Evolutionary conservation across 2,888 invertebrate genomes (phyloP), one percentile per base, ranked within the genome.

Genomic region (Tenthredo notha): DNA sequence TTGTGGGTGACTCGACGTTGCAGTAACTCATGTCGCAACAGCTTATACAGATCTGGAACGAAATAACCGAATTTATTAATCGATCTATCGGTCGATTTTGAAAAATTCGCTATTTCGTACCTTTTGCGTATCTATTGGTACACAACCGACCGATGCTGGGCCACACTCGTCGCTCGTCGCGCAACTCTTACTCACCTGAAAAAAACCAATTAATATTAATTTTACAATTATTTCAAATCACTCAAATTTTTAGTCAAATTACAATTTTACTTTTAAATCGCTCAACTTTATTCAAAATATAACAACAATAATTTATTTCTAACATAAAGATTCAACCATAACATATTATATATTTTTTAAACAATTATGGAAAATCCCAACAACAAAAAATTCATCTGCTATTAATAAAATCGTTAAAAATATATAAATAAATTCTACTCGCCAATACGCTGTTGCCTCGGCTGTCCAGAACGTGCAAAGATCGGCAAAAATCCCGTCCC

Each of bases 11-110:
- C 88, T 95, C 94, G 87, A 94, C 93, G 93, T 95, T 95, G 94
- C 95, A 95, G 93, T 95, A 95, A 92, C 95, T 94, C 90, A 95
- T 94, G 90, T 95, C 95, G 91, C 95, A 95, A 91, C 95, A 95
- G 86, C 95, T 95, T 85, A 95, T 95, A 91, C 95, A 95, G 91
- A 95, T 94, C 95, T 95, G 94, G 77, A 94, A 94, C 89, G 90
- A 92, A 91, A 92, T 89, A 89, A 91, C 87, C 90, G 90, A 91
- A 92, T 91, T 92, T 91, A 91, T 90, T 91, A 88, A 87, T 89
- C 89, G 88, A 87, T 86, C 70, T 77, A 50, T 58, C 12, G 2
- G 43, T 72, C 67, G 40, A 72, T 72, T 70, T 77, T 82, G 12
- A 40, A 15, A 85, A 85, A 87, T 85, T 84, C 84, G 84, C 74